Percentiles rank a stretch among this genome's conserved stretches.
Evolutionary conservation across 2,888 invertebrate species (phyloP).

Genomic region (Steromphala cineraria): DNA sequence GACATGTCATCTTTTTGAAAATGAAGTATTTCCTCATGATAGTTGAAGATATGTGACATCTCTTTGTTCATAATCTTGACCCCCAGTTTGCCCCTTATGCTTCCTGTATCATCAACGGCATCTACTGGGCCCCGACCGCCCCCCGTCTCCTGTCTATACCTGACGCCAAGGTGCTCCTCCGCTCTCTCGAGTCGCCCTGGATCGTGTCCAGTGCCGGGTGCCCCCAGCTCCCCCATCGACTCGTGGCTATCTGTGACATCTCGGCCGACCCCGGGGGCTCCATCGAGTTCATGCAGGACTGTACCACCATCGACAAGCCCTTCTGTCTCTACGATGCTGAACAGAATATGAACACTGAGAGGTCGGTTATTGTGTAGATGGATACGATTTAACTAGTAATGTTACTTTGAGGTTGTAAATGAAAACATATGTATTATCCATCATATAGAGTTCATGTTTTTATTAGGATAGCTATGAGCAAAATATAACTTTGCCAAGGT

Average conservation of each 20-base stretch:
- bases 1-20: too few species aligned
- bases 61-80: too few species aligned
- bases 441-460: too few species aligned
- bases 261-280: constrained; percentile 99
- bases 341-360: constrained; percentile 96
- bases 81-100: constrained; percentile 95
- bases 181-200: constrained; percentile 92
- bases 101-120: constrained; percentile 96
- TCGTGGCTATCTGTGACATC: constrained; percentile 96
- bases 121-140: constrained; percentile 98
- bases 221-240: constrained; percentile 76
- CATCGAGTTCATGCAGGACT: constrained; percentile 99
- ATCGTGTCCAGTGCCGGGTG: constrained; percentile 81
- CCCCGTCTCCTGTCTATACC: constrained; percentile 97
- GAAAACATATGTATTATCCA: neutral
- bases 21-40: too few species aligned
- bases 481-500: too few species aligned
- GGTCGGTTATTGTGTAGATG: constrained; percentile 76
- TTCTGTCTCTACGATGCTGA: constrained; percentile 99
- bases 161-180: constrained; percentile 94
- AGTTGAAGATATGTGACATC: too few species aligned
- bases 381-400: neutral
- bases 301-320: constrained; percentile 99
- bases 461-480: too few species aligned
- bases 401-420: neutral